Evolutionary conservation across 2,113 vertebrate genomes (phyloP), one percentile per base, ranked within the genome.

Genomic region (Mixornis gularis): DNA sequence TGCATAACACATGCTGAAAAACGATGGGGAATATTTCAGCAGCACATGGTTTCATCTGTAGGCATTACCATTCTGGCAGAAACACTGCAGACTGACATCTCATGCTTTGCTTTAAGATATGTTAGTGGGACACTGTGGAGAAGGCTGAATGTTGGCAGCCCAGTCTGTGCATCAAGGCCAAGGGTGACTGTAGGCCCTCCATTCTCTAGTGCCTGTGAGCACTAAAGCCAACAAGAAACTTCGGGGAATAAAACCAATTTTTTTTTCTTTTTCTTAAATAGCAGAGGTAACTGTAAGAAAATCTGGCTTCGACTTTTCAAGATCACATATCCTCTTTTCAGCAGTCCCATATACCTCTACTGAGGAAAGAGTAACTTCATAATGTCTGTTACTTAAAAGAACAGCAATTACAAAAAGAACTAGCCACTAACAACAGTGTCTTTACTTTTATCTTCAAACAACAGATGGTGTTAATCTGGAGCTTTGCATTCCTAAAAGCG

Each of bases 401-500:
- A 44, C 60, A 85, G 74, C 79, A 88, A 44, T 78, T 81, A 71
- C 65, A 87, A 82, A 88, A 69, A 90, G 72, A 92, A 63, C 77
- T 85, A 93, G 82, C 84, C 87, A 73, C 91, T 74, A 82, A 89
- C 65, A 87, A 90, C 78, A 94, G 56, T 29, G 13, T 78, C 63
- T 94, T 91, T 4, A 17, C 93, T 95, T 96, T 94, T 94, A 95
- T 96, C 94, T 95, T 94, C 69, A 78, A 85, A 92, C 48, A 82
- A 88, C 95, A 96, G 93, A 93, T 96, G 94, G 94, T 95, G 87
- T 88, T 95, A 89, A 96, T 96, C 90, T 91, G 71, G 41, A 92
- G 79, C 25, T 85, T 89, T 93, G 71, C 85, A 91, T 96, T 95
- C 90, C 88, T 94, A 11, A 68, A 92, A 93, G 79, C 56, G 48